A percentile compares a stretch with the other conserved stretches of the same genome.
Conservation (phyloP, 1,140 invertebrate species). For the Tetramorium simillimum region DNA sequence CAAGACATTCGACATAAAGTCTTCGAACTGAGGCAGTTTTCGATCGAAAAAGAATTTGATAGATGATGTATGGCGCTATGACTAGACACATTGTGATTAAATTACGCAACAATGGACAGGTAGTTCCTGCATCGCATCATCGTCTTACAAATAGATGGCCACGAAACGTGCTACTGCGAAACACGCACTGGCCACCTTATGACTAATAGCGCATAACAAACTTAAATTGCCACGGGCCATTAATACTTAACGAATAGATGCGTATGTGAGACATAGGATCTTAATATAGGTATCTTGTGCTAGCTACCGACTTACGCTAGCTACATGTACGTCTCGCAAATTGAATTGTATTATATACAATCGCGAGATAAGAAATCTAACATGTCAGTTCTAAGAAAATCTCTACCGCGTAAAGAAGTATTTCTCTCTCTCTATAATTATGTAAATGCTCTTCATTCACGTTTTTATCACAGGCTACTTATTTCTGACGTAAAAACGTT, state of each 20-base stretch:
- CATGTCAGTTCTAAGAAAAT: not conserved
- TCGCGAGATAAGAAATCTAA: not conserved
- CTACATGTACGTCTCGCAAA: not conserved
- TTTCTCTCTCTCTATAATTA: not conserved
- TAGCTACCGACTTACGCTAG: not conserved
- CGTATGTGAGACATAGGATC: not conserved
- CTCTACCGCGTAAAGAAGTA: not conserved
- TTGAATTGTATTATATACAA: not conserved
- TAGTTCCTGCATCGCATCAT: slow-evolving; percentile 48
- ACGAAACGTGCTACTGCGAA: slow-evolving; percentile 37
- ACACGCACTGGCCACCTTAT: not conserved
- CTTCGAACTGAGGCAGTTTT: not conserved
- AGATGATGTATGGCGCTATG: slow-evolving; percentile 22
- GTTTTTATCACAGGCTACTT: not conserved
- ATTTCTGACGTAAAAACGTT: not conserved
- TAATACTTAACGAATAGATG: slow-evolving; percentile 34
- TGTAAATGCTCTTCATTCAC: not conserved
- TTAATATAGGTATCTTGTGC: not conserved
- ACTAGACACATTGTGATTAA: slow-evolving; percentile 36
- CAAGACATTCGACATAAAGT: too few relatives aligned
- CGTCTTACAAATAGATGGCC: slow-evolving; percentile 23
- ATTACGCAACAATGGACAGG: slow-evolving; percentile 49
- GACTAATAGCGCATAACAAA: slow-evolving; percentile 61
- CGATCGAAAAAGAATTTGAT: not conserved
- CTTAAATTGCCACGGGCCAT: slow-evolving; percentile 49